Percentiles rank a stretch among this genome's conserved stretches.
Evolutionary conservation across 2,888 invertebrate species (phyloP).

Genomic region (Xestia c-nigrum): DNA sequence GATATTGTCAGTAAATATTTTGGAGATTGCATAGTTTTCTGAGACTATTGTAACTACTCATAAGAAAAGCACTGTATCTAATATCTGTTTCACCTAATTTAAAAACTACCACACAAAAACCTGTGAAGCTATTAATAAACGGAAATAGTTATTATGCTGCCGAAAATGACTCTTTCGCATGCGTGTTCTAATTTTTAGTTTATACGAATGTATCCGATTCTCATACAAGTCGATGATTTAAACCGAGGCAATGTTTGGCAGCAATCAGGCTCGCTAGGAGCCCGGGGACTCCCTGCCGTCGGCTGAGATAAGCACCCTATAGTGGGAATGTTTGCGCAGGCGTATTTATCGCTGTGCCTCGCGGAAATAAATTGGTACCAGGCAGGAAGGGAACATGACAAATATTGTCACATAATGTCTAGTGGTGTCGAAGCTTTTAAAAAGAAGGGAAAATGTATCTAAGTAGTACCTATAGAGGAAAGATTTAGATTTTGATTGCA

Average conservation of each 20-base stretch:
- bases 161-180: slow-evolving; percentile 53
- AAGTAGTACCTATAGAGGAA: neutral
- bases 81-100: slow-evolving; percentile 20
- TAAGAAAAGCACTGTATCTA: neutral
- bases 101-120: slow-evolving; percentile 4
- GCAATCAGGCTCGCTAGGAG: slow-evolving; percentile 46
- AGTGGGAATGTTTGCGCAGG: slow-evolving; percentile 84
- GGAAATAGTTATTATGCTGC: slow-evolving; percentile 42
- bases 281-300: slow-evolving; percentile 77
- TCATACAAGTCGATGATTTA: slow-evolving; percentile 32
- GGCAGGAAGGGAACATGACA: slow-evolving; percentile 88
- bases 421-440: slow-evolving; percentile 13
- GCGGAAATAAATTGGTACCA: slow-evolving; percentile 87
- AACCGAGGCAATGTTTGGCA: slow-evolving; percentile 50
- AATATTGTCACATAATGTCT: slow-evolving; percentile 79
- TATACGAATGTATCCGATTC: slow-evolving; percentile 49
- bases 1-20: neutral
- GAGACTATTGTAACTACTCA: neutral
- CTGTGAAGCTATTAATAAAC: slow-evolving; percentile 48
- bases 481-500: neutral
- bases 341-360: slow-evolving; percentile 81
- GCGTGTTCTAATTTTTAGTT: slow-evolving; percentile 47
- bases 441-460: neutral
- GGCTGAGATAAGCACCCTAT: slow-evolving; percentile 82
- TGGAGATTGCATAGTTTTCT: neutral